Conservation (phyloP, 2,888 invertebrate species). For the Eupeodes latifasciatus region DNA sequence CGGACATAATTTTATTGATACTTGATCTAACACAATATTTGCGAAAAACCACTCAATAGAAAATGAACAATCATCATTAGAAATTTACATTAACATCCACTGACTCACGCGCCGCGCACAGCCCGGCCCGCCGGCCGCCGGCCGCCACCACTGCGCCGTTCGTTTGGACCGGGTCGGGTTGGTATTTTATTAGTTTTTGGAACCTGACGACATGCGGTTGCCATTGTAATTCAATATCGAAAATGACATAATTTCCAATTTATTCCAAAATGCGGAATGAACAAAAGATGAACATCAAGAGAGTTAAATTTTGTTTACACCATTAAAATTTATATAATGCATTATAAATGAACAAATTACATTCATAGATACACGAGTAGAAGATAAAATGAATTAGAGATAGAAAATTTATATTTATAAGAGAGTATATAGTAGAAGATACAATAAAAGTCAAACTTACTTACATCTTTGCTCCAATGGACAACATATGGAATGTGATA, state of each 20-base stretch:
- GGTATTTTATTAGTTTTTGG: slow-evolving; percentile 51
- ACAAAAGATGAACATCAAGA: background rate
- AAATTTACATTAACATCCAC: background rate
- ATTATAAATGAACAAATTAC: background rate
- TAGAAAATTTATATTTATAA: background rate
- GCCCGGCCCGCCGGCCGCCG: too few relatives aligned
- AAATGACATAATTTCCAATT: slow-evolving; percentile 68
- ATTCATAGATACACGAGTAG: too few relatives aligned
- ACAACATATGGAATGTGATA: slow-evolving; percentile 93
- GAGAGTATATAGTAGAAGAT: background rate
- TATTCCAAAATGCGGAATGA: slow-evolving; percentile 23
- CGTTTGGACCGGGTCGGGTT: background rate
- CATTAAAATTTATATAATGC: background rate
- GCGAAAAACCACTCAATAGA: background rate
- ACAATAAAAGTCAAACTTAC: slow-evolving; percentile 80
- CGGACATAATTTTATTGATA: slow-evolving; percentile 48
- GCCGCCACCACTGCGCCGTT: too few relatives aligned
- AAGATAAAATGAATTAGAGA: background rate
- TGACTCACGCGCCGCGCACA: too few relatives aligned
- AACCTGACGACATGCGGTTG: slow-evolving; percentile 50
- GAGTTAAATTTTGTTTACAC: slow-evolving; percentile 15
- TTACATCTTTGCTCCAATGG: slow-evolving; percentile 95
- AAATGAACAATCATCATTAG: background rate
- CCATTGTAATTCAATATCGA: slow-evolving; percentile 65
- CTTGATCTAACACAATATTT: slow-evolving; percentile 48